Base-by-base conservation (phyloP, 2,797 vertebrate genomes). In the Sebastes melanostomus region DNA sequence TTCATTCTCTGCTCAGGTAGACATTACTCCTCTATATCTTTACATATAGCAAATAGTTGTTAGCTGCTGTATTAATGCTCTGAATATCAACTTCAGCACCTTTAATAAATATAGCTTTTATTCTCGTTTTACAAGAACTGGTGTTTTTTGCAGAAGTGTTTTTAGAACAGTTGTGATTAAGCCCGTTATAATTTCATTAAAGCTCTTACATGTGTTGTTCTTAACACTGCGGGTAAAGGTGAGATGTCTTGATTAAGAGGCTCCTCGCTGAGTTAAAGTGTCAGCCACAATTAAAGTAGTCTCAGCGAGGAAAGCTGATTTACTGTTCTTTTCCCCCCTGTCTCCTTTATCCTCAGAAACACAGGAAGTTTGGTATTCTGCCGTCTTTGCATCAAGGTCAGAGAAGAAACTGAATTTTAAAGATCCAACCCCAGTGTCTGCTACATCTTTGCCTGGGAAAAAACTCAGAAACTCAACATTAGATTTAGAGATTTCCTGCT, bases 311-410 rank as follows among this genome's bases (percentile, higher is more conserved):
- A 65, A 50, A 66, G 9, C 6, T 65, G 25, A 70, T 75, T 75
- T 55, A 46, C 38, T 61, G 8, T 54, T 29, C 46, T 66, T 32
- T 61, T 5, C 38, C 5, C 11, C 13, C 30, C 30, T 11, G 9
- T 29, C 65, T 50, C 4, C 30, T 46, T 67, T 60, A 30, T 24
- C 18, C 52, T 24, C 8, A 32, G 14, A 63, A 61, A 66, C 11
- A 29, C 13, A 52, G 7, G 18, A 16, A 2, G 16, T 12, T 30
- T 74, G 27, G 25, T 18, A 42, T 68, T 56, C 59, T 63, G 34
- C 29, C 42, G 59, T 63, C 38, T 89, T 74, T 66, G 62, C 59
- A 62, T 79, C 69, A 83, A 87, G 78, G 81, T 86, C 79, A 68
- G 18, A 18, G 55, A 81, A 75, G 14, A 84, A 79, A 81, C 34